These are phyloP conservation scores for Pitangus sulphuratus DNA, from an alignment of 2,797 vertebrate genomes.

Conservation along the genomic window DNA sequence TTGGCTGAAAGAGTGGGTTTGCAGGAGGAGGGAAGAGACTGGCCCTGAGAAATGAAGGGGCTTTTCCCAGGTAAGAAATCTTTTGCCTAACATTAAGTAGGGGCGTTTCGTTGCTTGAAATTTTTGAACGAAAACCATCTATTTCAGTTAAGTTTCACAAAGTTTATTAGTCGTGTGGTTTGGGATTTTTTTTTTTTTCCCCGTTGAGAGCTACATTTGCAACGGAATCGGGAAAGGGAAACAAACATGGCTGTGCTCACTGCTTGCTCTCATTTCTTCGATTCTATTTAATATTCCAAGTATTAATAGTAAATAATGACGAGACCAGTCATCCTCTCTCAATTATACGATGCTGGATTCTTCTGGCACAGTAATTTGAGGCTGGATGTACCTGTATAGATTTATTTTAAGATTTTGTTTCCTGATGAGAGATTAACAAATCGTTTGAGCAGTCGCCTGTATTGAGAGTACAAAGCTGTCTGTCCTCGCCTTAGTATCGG, in stretches of 20 bases:
- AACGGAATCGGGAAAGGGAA: not conserved
- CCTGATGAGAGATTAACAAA: not conserved
- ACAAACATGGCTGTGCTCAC: not conserved
- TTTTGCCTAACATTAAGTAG: not conserved
- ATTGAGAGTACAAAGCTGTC: not conserved
- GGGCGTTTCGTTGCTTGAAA: rapidly evolving
- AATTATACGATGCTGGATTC: not conserved
- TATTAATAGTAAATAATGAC: not conserved
- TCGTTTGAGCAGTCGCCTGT: not conserved
- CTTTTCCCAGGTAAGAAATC: conserved; percentile 5
- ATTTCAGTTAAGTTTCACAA: not conserved
- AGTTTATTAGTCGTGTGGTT: not conserved
- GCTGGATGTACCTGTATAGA: not conserved
- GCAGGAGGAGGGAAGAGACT: not conserved
- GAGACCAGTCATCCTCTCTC: not conserved
- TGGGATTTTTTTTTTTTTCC: no score
- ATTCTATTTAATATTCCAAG: not conserved
- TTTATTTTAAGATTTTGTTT: not conserved
- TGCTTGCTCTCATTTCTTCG: not conserved
- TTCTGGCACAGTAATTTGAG: not conserved
- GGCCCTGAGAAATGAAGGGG: not conserved
- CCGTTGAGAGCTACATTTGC: rapidly evolving
- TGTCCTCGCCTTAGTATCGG: not conserved
- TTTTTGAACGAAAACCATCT: rapidly evolving
- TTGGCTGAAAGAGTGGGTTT: not conserved